Base-by-base conservation (phyloP, 2,888 invertebrate species). In the Lochmaea crataegi region DNA sequence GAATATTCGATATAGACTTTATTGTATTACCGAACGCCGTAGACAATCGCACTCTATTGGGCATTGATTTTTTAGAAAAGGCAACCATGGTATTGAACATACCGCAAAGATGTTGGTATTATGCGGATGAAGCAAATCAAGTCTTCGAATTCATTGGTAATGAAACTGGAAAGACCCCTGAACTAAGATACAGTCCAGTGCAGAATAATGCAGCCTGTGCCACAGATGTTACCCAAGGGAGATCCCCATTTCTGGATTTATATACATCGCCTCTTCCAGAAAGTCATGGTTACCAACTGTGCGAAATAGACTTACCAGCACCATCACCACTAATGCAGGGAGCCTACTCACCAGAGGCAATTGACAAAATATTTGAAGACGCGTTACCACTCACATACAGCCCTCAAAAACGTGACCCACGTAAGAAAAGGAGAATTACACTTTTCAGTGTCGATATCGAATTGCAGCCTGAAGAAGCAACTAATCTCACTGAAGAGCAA, bases 51-150 rank as follows among this genome's bases (percentile, higher is more conserved):
- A 75, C 75, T 12, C 38, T 75, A 38, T 42, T 75, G 51, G 75
- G 75, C 0, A 71, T 75, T n/a, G 73, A 75, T 42, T 73, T 75
- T 56, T 42, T 71, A 14, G 70, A 73, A 68, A 68, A 70, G 26
- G 67, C 73, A 10, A 65, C 42, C 16, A 73, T 75, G n/a, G 58
- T 70, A 16, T 53, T 73, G 4, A 57, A 67, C 14, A 41, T 75
- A 38, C 73, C 75, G 18, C 73, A 73, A 58, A 26, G 65, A n/a
- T 56, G 38, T 22, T 73, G 75, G 71, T 64, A 41, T 42, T 75
- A 65, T 45, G 64, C 65, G 11, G 71, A 73, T 48, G 6, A 64
- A 48, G 68, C 71, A 42, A n/a, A n/a, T 12, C 3, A 63, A 38
- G 2, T 9, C 12, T 71, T 57, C 32, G 64, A 69, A n/a, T 70